Base-by-base conservation (phyloP, 2,797 vertebrate species). In the Parotocinclus haroldoi region DNA sequence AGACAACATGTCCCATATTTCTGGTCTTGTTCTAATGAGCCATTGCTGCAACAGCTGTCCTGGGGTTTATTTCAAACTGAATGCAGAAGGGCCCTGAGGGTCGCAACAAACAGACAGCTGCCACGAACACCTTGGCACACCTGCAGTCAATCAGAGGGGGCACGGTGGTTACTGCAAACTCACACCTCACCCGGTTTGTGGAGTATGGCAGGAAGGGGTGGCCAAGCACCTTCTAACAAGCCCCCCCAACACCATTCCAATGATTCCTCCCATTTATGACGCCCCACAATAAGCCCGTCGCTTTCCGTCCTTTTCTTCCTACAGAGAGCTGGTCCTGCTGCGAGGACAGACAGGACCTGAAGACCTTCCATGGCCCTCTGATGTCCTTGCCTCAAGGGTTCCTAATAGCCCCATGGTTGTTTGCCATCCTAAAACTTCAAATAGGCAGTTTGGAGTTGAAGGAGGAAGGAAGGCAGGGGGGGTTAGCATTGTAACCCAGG, bases 391-490 rank as follows among this genome's bases (percentile, higher is more conserved):
- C 66, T 27, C 57, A 37, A 19, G 45, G 46, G 46, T 46, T 58
- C 19, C 45, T 75, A 59, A 77, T 50, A 42, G 59, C 75, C 71
- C 63, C 63, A 49, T 13, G 63, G 66, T 75, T 73, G 49, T 74
- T 71, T 66, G 65, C 46, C 51, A 70, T 75, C 69, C 71, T 68
- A 68, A 65, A 81, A 71, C 71, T 82, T 36, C 80, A 75, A 84
- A 78, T 81, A 17, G 80, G 83, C 86, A 71, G 69, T 75, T 66
- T 70, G 58, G 51, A 82, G 69, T 62, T 27, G 57, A 54, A 39
- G 53, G 11, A 66, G 46, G 42, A 38, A 49, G 27, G 40, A 36
- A 38, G 7, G 53, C 66, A 36, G 10, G 13, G 46, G n/a, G 3
- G 17, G 19, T n/a, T 9, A 36, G 55, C 16, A 66, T 63, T 67